Percentiles rank a stretch among this genome's conserved stretches.
phyloP scores from a whole-genome alignment of 2,797 vertebrate genomes.

The Siniperca scherzeri region DNA sequence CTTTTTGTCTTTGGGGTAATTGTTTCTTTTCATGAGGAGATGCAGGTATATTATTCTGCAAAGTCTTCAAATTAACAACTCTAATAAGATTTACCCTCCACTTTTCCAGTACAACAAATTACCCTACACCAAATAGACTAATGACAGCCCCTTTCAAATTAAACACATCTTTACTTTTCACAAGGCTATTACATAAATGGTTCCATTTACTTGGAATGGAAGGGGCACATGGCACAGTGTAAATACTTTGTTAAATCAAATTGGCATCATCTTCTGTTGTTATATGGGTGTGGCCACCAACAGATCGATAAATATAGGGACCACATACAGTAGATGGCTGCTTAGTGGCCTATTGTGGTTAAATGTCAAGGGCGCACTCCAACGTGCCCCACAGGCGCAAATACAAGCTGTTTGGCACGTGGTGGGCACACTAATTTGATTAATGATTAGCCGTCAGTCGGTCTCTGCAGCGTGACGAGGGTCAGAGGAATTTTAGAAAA shows the following conservation, averaged over 20 bases:
- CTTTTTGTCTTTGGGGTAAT: neutral
- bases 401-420: constrained; percentile 47
- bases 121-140: neutral
- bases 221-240: neutral
- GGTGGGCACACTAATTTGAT: constrained; percentile 70
- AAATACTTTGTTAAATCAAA: neutral
- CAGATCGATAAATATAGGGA: constrained; percentile 40
- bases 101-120: neutral
- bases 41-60: neutral
- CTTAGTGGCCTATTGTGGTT: constrained; percentile 50
- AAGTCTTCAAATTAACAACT: neutral
- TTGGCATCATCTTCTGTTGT: neutral
- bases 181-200: neutral
- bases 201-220: neutral
- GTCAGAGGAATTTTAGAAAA: constrained; percentile 27
- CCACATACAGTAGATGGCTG: constrained; percentile 36
- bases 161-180: neutral
- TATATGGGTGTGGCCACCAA: constrained; percentile 43
- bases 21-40: neutral
- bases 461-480: constrained; percentile 20
- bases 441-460: constrained; percentile 73
- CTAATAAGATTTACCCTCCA: neutral
- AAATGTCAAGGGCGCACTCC: constrained; percentile 71
- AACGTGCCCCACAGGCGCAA: constrained; percentile 51
- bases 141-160: neutral